These are phyloP conservation scores for Octopus bimaculoides DNA, from an alignment of 1,140 invertebrate genomes.

Conservation along the genomic window DNA sequence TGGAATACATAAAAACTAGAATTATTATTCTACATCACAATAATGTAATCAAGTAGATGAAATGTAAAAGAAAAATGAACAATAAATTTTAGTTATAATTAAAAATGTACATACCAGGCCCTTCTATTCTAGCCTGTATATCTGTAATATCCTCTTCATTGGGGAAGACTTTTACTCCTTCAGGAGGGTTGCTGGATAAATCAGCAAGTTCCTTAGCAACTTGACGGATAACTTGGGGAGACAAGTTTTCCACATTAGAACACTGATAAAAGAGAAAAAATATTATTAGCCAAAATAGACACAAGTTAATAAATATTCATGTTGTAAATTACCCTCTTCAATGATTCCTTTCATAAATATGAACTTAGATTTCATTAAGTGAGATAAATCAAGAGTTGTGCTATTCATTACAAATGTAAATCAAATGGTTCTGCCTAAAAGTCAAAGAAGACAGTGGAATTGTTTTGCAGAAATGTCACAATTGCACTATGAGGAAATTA, in stretches of 20 bases:
- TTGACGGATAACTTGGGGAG: slow-evolving; percentile 84
- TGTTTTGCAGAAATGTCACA: no score
- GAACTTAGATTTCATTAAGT: no score
- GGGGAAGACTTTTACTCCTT: slow-evolving; percentile 82
- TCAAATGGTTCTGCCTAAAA: no score
- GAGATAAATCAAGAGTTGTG: no score
- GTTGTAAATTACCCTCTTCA: background rate
- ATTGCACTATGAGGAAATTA: no score
- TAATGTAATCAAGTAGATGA: background rate
- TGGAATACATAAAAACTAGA: background rate
- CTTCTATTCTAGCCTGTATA: slow-evolving; percentile 86
- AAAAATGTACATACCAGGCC: slow-evolving; percentile 67
- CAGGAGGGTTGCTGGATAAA: slow-evolving; percentile 73
- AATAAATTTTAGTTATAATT: no score
- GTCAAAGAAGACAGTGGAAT: no score
- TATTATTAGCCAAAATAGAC: background rate
- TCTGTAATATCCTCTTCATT: slow-evolving; percentile 91
- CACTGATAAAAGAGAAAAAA: slow-evolving; percentile 34
- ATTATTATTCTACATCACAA: background rate
- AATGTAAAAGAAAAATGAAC: background rate
- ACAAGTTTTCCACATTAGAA: slow-evolving; percentile 85
- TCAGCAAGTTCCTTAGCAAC: slow-evolving; percentile 81
- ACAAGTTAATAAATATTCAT: background rate
- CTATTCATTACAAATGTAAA: no score
- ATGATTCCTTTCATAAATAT: background rate